Evolutionary conservation across 2,797 vertebrate species (phyloP), one percentile per base, ranked within the genome.

Genomic region (Gallinago stenura): DNA sequence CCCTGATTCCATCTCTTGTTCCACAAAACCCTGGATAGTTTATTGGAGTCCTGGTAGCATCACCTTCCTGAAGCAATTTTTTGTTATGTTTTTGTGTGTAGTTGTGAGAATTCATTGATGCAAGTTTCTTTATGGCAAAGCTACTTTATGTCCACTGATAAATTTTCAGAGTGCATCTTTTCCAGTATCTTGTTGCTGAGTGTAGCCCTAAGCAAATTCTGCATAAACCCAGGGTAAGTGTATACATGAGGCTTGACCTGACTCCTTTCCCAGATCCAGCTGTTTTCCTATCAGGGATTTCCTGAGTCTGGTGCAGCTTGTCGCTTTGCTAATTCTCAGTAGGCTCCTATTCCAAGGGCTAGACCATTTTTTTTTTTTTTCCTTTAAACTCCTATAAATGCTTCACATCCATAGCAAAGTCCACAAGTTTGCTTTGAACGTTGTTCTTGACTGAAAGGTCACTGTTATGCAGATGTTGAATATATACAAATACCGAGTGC

Each of bases 401-500:
- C 25, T 60, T 76, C 43, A 30, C 51, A 53, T 85, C 48, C 51
- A 46, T 65, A 75, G 6, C 48, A 53, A 69, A 22, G 30, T 78
- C 61, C 13, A 2, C 28, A 26, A 13, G 21, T 68, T 88, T 78
- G 41, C 31, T 66, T 64, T 81, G 57, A 78, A 22, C 0, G 2
- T 58, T 77, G 19, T 17, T 93, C 33, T 76, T 84, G 26, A 60
- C n/a, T 26, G 3, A 56, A 86, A 78, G 53, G 31, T 78, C 17
- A 4, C 26, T 80, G 21, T 68, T 68, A 46, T 0, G 0, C n/a
- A 26, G 51, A 16, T 70, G 35, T 15, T 79, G 20, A 45, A 60
- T 16, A 7, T 10, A 6, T 1, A 9, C 1, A 13, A 17, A 3
- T 10, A 18, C 3, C 0, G 1, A 69, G 3, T 41, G 33, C n/a